Evolutionary conservation across 2,113 vertebrate species (phyloP), one percentile per base, ranked within the genome.

Genomic region (Mandrillus leucophaeus): DNA sequence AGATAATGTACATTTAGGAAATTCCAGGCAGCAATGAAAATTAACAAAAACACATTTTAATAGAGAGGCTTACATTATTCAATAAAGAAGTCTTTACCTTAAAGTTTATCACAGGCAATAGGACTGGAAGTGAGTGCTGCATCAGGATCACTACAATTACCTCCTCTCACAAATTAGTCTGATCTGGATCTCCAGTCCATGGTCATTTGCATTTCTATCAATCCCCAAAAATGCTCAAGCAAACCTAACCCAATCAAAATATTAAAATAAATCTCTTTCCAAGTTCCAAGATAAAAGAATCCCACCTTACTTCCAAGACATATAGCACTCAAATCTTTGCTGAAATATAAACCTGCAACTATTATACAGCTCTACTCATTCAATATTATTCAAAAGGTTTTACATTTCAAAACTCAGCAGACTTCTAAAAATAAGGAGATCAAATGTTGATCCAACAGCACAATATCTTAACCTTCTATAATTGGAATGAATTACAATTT

Each of bases 401-500:
- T 85, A 87, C 78, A 92, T 80, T 97, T 96, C 90, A 97, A 93
- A 97, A 88, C 38, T 78, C 32, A 8, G 52, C 68, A 96, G 76
- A 93, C 57, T 96, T 96, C 84, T 93, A 89, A 97, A 97, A 92
- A 81, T 86, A 94, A 97, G n/a, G 30, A 92, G 79, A 93, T 90
- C 43, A 97, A 93, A 80, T 76, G 48, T 86, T 95, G n/a, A 93
- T 72, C 38, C 73, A 95, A 55, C 50, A 86, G 48, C 32, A 89
- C 30, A 89, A 22, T 83, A 73, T 70, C 50, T 92, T 87, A 88
- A 80, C 45, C 35, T 90, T 78, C n/a, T 68, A 45, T 73, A 85
- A 92, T 18, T 25, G 8, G 48, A 90, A 96, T 70, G 30, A 96
- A 81, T 88, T 81, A 75, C 4, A 96, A 59, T 43, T 95, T 97